Percentiles rank a stretch among this genome's conserved stretches.
Evolutionary conservation across 2,113 vertebrate species (phyloP).

Genomic region (Campylorhamphus procurvoides): DNA sequence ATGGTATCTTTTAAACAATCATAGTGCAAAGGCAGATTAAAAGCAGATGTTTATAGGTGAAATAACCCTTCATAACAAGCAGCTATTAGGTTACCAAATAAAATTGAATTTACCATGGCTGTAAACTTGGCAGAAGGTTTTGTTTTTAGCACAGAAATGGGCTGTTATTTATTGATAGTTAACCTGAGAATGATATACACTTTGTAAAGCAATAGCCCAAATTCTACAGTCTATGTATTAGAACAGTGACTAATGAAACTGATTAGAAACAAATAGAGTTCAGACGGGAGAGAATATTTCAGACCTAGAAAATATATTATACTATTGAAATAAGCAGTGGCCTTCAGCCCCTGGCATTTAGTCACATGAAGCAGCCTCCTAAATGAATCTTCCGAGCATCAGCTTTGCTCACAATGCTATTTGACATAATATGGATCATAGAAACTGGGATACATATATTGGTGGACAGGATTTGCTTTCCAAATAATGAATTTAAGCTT

Average conservation of each 20-base stretch:
- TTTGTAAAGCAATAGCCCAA: background rate
- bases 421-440: background rate
- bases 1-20: constrained; percentile 31
- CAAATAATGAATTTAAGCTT: background rate
- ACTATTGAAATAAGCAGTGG: background rate
- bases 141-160: background rate
- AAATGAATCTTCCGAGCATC: background rate
- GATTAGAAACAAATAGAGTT: background rate
- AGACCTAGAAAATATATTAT: background rate
- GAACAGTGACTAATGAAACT: background rate
- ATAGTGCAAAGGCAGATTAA: constrained; percentile 40
- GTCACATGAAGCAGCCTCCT: background rate
- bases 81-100: constrained; percentile 48
- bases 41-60: constrained; percentile 47
- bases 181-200: background rate
- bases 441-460: background rate
- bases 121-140: background rate
- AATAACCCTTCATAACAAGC: constrained; percentile 28
- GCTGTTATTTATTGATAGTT: constrained; percentile 44
- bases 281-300: background rate
- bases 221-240: background rate
- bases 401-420: background rate
- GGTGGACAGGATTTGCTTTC: background rate
- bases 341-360: background rate
- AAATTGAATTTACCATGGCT: constrained; percentile 52